These are phyloP conservation scores for Neoaliturus tenellus DNA, from an alignment of 2,888 invertebrate species.

Conservation along the genomic window DNA sequence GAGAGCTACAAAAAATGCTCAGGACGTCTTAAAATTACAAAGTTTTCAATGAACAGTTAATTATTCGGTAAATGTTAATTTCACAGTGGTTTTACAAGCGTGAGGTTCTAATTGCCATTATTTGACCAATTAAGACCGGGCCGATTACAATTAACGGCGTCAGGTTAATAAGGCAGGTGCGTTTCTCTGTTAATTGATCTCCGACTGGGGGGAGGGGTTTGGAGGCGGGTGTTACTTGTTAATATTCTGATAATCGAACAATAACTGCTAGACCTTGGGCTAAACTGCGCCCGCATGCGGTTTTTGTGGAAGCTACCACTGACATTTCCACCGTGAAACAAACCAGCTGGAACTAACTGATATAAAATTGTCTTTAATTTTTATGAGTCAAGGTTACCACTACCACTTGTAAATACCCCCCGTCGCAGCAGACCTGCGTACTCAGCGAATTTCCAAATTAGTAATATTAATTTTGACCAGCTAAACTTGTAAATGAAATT, in stretches of 20 bases:
- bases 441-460: too few species aligned
- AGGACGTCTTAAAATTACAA: not conserved
- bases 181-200: not conserved
- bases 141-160: slow-evolving; percentile 3
- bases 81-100: slow-evolving; percentile 30
- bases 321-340: not conserved
- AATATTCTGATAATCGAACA: not conserved
- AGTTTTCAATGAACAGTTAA: slow-evolving; percentile 14
- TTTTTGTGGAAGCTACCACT: not conserved
- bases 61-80: slow-evolving; percentile 44
- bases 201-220: not conserved
- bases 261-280: not conserved
- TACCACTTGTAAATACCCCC: too few species aligned
- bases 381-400: not conserved
- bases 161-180: slow-evolving; percentile 12
- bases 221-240: not conserved
- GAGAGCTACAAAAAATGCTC: not conserved
- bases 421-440: too few species aligned
- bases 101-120: slow-evolving; percentile 12
- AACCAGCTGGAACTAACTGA: not conserved
- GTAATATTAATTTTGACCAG: too few species aligned
- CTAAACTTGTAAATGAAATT: too few species aligned
- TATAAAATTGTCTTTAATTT: not conserved
- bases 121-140: slow-evolving; percentile 12
- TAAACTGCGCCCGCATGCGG: not conserved